These are phyloP conservation scores for Murina feae DNA, from an alignment of 2,113 vertebrate genomes.

Conservation along the genomic window DNA sequence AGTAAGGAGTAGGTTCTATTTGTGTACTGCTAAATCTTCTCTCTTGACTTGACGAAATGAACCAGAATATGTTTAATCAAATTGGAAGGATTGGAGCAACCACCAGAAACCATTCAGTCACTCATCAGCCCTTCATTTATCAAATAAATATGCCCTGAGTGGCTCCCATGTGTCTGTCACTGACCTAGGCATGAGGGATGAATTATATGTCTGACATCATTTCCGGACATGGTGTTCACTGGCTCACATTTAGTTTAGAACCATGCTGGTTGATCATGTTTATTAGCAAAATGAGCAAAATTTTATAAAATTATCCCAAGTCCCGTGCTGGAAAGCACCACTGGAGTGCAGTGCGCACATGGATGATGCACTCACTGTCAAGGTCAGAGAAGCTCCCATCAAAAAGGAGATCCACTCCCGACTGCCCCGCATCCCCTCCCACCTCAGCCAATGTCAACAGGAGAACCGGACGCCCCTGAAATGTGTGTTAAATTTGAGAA, in stretches of 20 bases:
- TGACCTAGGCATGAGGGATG: neutral
- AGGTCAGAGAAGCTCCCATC: neutral
- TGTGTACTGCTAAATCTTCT: neutral
- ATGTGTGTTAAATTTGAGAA: neutral
- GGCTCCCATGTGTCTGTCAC: neutral
- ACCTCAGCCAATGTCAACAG: neutral
- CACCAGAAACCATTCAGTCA: neutral
- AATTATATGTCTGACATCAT: neutral
- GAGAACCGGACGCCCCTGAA: neutral
- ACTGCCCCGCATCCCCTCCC: neutral
- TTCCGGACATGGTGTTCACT: neutral
- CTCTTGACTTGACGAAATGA: neutral
- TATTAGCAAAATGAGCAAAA: neutral
- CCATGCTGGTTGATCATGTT: neutral
- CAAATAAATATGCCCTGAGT: neutral
- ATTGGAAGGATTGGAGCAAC: neutral
- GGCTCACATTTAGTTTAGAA: neutral
- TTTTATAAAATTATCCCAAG: neutral
- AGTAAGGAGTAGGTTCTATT: neutral
- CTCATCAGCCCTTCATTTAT: neutral
- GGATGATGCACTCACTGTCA: neutral
- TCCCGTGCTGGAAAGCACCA: neutral
- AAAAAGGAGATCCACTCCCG: neutral
- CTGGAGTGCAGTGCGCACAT: neutral
- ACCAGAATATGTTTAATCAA: neutral